Base-by-base conservation (phyloP, 2,888 invertebrate species). In the Sphinx pinastri region DNA sequence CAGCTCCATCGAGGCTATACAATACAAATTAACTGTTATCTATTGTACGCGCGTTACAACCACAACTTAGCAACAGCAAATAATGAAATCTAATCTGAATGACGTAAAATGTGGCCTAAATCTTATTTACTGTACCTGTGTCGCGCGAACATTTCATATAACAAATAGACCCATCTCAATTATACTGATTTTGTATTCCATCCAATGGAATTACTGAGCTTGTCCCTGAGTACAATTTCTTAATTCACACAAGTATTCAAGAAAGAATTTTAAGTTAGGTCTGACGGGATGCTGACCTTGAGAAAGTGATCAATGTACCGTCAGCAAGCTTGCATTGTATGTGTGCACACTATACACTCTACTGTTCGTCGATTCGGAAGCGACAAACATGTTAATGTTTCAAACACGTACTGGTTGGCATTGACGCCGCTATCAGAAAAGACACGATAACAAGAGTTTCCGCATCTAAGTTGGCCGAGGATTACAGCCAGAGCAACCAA, bases 51-150 rank as follows among this genome's bases (percentile, higher is more conserved):
- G 19, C 59, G 16, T 54, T 70, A 31, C 58, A 31, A 58, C 19
- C 38, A 51, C 70, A 31, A 67, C n/a, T 47, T 19, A 70, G 49
- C 67, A 51, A n/a, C 45, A 60, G 66, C 58, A 71, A 72, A 74
- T 72, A 71, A 71, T 68, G 68, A 71, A 63, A 71, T 31, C 49
- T 60, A 47, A 60, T 60, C 60, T 47, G 60, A 16, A 60, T 60
- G 60, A 47, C 60, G 60, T 60, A 45, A 60, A 47, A 60, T 60
- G 45, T 16, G 16, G 16, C 60, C 45, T 47, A 60, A 45, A 47
- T 60, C n/a, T 7, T 54, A 16, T 54, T 16, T 14, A 14, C 51
- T 7, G 38, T 60, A 60, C 60, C 45, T 58, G 58, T 38, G n/a
- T 7, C n/a, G 60, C 11, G 14, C 16, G 16, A 14, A 60, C n/a